Evolutionary conservation across 2,888 invertebrate species (phyloP), one percentile per base, ranked within the genome.

Genomic region (Cremastinae sp.): DNA sequence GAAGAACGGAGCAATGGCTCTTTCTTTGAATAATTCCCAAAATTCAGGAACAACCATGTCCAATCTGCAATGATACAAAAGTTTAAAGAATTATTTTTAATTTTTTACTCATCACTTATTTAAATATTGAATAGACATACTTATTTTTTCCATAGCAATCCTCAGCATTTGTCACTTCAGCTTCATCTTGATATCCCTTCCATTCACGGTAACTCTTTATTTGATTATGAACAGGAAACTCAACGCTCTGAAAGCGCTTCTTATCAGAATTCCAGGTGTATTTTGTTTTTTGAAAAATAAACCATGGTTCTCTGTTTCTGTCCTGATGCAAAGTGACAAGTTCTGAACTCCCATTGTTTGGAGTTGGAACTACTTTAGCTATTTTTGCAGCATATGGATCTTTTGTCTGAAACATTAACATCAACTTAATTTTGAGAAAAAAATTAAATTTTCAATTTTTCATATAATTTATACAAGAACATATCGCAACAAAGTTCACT

Each of bases 1-100:
- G 90, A 99, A 99, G 90, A 99, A 99, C 1, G 99, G 99, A 0
- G 99, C 99, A 0, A 99, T 98, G 0, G 99, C 99, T 83, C 99
- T 92, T 90, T 99, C 99, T 84, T 95, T 96, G 88, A 99, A 99
- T 14, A 99, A 91, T 90, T 99, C 98, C 92, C 94, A 93, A 87
- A 99, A 99, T 89, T 98, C 97, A 0, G 99, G 99, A 14, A 99
- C 96, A 73, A 97, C 94, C 94, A 95, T 94, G 79, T 93, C 93
- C 89, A 95, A 91, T 68, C 94, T 94, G 84, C 59, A 89, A 87
- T 71, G 58, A 62, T 37, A 55, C 37, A 58, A 8, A 35, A 82
- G 78, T 80, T 71, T 51, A 56, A 41, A 9, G 9, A 41, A 2
- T 1, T 9, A 9, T 41, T 45, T 12, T 14, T n/a, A n/a, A n/a